phyloP scores from a whole-genome alignment of 2,888 invertebrate species.

The Strigamia transsilvanica region DNA sequence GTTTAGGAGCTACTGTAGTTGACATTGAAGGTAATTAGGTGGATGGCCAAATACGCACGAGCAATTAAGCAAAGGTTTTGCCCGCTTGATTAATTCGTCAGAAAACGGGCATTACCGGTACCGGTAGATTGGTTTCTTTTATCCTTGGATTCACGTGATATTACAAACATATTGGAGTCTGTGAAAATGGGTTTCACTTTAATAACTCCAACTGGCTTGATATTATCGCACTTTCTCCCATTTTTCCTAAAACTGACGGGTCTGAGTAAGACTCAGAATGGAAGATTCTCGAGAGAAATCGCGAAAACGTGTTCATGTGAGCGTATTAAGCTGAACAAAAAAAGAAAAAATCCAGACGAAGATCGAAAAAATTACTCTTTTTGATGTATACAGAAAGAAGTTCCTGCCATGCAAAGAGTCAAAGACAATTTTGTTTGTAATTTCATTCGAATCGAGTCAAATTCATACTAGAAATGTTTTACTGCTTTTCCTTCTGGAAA shows the following conservation, averaged over 20 bases:
- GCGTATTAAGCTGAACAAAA: not conserved
- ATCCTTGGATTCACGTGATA: not conserved
- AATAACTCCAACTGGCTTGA: slow-evolving; percentile 30
- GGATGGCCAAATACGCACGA: not conserved
- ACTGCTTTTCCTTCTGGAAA: not conserved
- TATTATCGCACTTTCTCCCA: slow-evolving; percentile 21
- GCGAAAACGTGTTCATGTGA: slow-evolving; percentile 16
- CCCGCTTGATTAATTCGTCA: slow-evolving; percentile 4
- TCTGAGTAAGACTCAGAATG: slow-evolving; percentile 22
- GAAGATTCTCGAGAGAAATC: slow-evolving; percentile 26
- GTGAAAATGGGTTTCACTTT: slow-evolving; percentile 3
- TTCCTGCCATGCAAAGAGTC: not conserved
- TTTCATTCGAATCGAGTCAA: slow-evolving; percentile 12
- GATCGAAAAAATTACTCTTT: slow-evolving; percentile 13
- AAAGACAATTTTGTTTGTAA: slow-evolving; percentile 12
- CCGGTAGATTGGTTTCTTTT: not conserved
- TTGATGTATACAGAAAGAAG: not conserved
- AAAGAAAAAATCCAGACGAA: not conserved
- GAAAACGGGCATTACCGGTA: not conserved
- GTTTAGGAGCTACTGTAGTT: too few species aligned
- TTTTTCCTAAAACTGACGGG: slow-evolving; percentile 25
- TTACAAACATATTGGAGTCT: slow-evolving; percentile 10
- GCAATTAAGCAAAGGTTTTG: not conserved
- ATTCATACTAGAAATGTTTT: not conserved
- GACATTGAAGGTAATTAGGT: not conserved